Conservation (phyloP, 2,888 invertebrate genomes). For the Miltochrista miniata region DNA sequence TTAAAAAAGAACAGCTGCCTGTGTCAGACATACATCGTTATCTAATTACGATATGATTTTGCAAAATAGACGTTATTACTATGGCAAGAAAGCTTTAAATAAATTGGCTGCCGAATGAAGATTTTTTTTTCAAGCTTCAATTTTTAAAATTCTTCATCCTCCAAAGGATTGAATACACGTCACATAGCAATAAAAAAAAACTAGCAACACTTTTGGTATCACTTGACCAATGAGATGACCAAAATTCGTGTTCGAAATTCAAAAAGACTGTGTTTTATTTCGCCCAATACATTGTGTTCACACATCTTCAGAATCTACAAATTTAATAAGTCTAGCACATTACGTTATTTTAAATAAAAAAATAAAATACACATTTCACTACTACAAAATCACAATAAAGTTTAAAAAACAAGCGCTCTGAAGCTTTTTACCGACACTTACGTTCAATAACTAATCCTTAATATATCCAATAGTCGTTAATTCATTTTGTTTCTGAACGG, state of each 20-base stretch:
- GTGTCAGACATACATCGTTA: not conserved
- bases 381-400: conserved; percentile 21
- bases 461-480: conserved; percentile 52
- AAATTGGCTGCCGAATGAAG: too few relatives aligned
- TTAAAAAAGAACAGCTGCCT: conserved; percentile 30
- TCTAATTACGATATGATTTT: not conserved
- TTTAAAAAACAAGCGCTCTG: conserved; percentile 24
- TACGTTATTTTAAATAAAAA: conserved; percentile 1
- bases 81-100: conserved; percentile 5
- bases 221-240: not conserved
- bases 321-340: not conserved
- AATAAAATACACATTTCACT: conserved; percentile 14
- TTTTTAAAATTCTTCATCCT: not conserved
- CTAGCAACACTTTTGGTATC: not conserved
- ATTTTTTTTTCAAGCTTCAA: not conserved
- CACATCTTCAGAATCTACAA: not conserved
- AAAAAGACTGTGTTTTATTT: not conserved
- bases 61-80: not conserved
- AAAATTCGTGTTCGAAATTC: not conserved
- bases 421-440: conserved; percentile 47
- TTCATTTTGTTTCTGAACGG: conserved; percentile 69
- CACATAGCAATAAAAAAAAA: too few relatives aligned
- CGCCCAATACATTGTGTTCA: not conserved
- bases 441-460: conserved; percentile 49
- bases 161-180: too few relatives aligned